phyloP scores from a whole-genome alignment of 2,888 invertebrate species.

The Callosobruchus maculatus region DNA sequence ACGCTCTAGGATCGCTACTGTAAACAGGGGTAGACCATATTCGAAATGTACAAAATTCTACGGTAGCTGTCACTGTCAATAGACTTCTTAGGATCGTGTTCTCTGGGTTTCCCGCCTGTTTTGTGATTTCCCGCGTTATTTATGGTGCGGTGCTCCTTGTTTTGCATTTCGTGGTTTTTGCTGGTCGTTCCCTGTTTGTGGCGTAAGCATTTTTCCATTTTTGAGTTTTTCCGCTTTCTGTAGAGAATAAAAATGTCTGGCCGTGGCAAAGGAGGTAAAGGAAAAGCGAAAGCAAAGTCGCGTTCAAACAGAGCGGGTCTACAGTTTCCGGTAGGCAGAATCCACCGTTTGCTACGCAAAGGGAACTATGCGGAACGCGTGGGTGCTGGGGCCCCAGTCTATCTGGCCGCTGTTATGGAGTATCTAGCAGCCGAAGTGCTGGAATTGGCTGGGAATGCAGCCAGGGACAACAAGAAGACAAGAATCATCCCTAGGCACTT shows the following conservation, averaged over 20 bases:
- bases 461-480: slow-evolving; percentile 65
- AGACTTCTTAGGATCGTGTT: too few species aligned
- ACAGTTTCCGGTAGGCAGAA: slow-evolving; percentile 60
- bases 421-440: slow-evolving; percentile 68
- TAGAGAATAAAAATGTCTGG: slow-evolving; percentile 43
- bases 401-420: slow-evolving; percentile 60
- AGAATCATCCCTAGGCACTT: slow-evolving; percentile 76
- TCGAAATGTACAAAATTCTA: too few species aligned
- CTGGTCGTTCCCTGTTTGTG: background rate
- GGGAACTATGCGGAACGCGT: slow-evolving; percentile 62
- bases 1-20: too few species aligned
- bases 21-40: too few species aligned
- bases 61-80: too few species aligned
- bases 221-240: background rate
- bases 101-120: too few species aligned
- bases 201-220: background rate
- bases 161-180: too few species aligned
- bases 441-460: slow-evolving; percentile 65
- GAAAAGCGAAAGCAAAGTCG: slow-evolving; percentile 49
- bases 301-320: slow-evolving; percentile 58
- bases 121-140: background rate
- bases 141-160: too few species aligned
- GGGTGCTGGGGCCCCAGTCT: slow-evolving; percentile 55
- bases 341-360: slow-evolving; percentile 58
- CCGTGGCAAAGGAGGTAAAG: slow-evolving; percentile 49